Percentiles rank a stretch among this genome's conserved stretches.
Conservation (phyloP, 2,888 invertebrate genomes). For the Lutraria lutraria region DNA sequence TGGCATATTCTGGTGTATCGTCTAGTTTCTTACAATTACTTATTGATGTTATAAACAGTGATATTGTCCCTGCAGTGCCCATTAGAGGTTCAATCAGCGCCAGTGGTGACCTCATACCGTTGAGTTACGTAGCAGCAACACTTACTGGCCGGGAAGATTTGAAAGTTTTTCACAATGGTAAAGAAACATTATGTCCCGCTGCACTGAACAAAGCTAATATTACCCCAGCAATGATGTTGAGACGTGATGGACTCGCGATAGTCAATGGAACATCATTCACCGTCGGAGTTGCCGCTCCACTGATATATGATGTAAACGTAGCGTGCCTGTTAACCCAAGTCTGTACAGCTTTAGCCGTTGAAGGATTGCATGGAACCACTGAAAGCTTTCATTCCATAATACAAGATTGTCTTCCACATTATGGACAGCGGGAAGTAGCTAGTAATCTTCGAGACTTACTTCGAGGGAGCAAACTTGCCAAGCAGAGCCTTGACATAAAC, state of each 20-base stretch:
- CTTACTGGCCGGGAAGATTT: conserved; percentile 71
- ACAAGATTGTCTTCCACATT: conserved; percentile 41
- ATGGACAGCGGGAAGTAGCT: conserved; percentile 49
- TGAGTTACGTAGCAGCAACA: conserved; percentile 75
- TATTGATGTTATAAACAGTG: conserved; percentile 69
- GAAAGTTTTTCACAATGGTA: conserved; percentile 64
- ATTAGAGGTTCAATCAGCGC: conserved; percentile 75
- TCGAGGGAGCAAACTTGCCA: conserved; percentile 35
- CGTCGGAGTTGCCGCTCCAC: conserved; percentile 36
- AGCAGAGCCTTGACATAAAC: conserved; percentile 35
- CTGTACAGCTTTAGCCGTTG: conserved; percentile 45
- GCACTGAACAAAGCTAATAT: conserved; percentile 67
- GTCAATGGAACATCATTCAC: conserved; percentile 56
- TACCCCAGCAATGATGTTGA: conserved; percentile 63
- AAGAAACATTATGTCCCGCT: conserved; percentile 52
- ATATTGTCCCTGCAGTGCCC: conserved; percentile 73
- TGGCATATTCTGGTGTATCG: conserved; percentile 68
- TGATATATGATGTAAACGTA: conserved; percentile 47
- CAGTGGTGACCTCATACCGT: conserved; percentile 77
- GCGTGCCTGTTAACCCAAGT: conserved; percentile 44
- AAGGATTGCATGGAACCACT: conserved; percentile 39
- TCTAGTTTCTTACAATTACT: conserved; percentile 63
- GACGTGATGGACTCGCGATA: conserved; percentile 76
- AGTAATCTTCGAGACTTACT: conserved; percentile 45
- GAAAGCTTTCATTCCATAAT: conserved; percentile 50